Base-by-base conservation (phyloP, 2,888 invertebrate genomes). In the Brenthis daphne region DNA sequence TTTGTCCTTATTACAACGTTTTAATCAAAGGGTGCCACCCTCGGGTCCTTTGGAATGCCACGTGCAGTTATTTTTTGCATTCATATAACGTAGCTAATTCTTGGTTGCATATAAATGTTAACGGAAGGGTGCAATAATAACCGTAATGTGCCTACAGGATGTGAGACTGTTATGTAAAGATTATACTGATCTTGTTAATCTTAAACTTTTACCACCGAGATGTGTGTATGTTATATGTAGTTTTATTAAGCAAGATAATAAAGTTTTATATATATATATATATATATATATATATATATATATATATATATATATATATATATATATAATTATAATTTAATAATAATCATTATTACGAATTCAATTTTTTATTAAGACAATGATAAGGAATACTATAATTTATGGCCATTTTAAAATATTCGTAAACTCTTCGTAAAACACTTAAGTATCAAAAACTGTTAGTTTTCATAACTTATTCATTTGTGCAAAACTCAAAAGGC, bases 41-140 rank as follows among this genome's bases (percentile, higher is more conserved):
- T 85, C 60, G 47, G 43, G 11, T 11, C 37, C 33, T 53, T 6
- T 73, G 69, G 71, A 64, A 72, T 77, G 82, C 79, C 82, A 79
- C 79, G 81, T 83, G 85, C 83, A 82, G 82, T 85, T 86, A 87
- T 83, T 86, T 81, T 83, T 80, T 81, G 81, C 82, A 76, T 85
- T 68, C 82, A 79, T 72, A 77, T 76, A 78, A 83, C 82, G 82
- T 83, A 76, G 80, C 82, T 80, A 85, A 87, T 86, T 80, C 80
- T 75, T 73, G 70, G 63, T 70, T 73, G 53, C 68, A 73, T 71
- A 71, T 67, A 69, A 68, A 37, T 24, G 37, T 43, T 14, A 63
- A 53, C 67, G 55, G 67, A 57, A 63, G 47, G 54, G 14, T 24
- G 16, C 53, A 53, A 69, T 67, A 70, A 70, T 54, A 29, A 37